These are phyloP conservation scores for Amphiprion ocellaris DNA, from an alignment of 2,113 vertebrate species.

Conservation along the genomic window DNA sequence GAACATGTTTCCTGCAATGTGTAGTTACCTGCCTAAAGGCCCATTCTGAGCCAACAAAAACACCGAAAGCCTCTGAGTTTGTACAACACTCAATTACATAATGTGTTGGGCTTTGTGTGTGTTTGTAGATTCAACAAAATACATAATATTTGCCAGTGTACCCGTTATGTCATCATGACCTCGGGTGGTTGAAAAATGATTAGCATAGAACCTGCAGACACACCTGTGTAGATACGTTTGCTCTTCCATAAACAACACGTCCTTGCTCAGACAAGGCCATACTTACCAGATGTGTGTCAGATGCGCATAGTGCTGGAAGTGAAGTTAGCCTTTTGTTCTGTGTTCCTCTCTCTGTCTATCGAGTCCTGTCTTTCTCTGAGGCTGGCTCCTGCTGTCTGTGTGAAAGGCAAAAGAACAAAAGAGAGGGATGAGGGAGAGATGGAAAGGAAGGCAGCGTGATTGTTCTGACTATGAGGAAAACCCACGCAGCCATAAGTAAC, in stretches of 20 bases:
- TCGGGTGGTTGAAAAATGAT: neutral
- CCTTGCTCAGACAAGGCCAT: neutral
- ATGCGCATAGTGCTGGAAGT: constrained; percentile 63
- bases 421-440: neutral
- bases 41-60: too few relatives aligned
- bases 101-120: too few relatives aligned
- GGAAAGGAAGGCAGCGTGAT: constrained; percentile 1
- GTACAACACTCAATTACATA: too few relatives aligned
- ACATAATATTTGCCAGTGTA: neutral
- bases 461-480: constrained; percentile 48
- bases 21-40: too few relatives aligned
- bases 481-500: constrained; percentile 17
- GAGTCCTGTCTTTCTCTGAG: constrained; percentile 29
- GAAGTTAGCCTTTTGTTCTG: constrained; percentile 38
- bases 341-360: constrained; percentile 23
- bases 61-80: too few relatives aligned
- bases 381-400: constrained; percentile 49
- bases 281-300: constrained; percentile 77
- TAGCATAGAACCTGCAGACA: neutral
- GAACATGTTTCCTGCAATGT: too few relatives aligned
- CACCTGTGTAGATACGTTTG: neutral
- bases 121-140: neutral
- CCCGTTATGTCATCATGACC: neutral
- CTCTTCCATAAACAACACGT: neutral
- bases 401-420: constrained; percentile 17